phyloP scores from a whole-genome alignment of 2,797 vertebrate genomes.

The Loris lydekkerianus region DNA sequence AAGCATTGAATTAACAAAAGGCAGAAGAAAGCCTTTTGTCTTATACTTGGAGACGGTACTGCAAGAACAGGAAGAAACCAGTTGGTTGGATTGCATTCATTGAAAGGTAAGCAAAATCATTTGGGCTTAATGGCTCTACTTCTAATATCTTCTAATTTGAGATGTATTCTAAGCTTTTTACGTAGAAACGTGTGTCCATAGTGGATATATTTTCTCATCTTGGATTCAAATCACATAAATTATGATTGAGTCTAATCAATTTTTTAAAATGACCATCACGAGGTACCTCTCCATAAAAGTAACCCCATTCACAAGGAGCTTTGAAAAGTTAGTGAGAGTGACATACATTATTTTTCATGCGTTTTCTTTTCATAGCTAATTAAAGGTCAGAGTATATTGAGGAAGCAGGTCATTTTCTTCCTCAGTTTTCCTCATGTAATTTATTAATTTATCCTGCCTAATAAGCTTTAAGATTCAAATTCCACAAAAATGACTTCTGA shows the following conservation, averaged over 20 bases:
- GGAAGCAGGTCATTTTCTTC: conserved; percentile 60
- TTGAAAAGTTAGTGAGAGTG: conserved; percentile 69
- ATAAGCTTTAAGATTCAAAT: conserved; percentile 78
- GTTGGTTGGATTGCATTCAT: background rate
- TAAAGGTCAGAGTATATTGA: conserved; percentile 66
- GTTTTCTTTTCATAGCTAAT: conserved; percentile 68
- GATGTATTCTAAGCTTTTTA: background rate
- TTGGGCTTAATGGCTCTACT: conserved; percentile 1
- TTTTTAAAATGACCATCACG: background rate
- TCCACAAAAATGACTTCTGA: conserved; percentile 57
- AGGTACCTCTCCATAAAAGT: background rate
- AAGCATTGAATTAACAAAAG: conserved; percentile 50
- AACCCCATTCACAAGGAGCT: conserved; percentile 59
- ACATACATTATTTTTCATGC: conserved; percentile 42
- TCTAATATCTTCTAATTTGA: conserved; percentile 15
- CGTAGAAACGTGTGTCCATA: background rate
- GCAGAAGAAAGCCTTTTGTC: background rate
- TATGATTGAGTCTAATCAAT: conserved; percentile 52
- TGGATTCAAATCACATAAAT: conserved; percentile 21
- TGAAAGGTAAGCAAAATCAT: conserved; percentile 49
- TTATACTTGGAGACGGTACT: background rate
- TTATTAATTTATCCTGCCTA: conserved; percentile 82
- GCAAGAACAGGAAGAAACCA: background rate
- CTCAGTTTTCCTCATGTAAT: conserved; percentile 61
- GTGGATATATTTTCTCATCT: conserved; percentile 57